These are phyloP conservation scores for Mythimna albipuncta DNA, from an alignment of 2,888 invertebrate genomes.

Conservation along the genomic window DNA sequence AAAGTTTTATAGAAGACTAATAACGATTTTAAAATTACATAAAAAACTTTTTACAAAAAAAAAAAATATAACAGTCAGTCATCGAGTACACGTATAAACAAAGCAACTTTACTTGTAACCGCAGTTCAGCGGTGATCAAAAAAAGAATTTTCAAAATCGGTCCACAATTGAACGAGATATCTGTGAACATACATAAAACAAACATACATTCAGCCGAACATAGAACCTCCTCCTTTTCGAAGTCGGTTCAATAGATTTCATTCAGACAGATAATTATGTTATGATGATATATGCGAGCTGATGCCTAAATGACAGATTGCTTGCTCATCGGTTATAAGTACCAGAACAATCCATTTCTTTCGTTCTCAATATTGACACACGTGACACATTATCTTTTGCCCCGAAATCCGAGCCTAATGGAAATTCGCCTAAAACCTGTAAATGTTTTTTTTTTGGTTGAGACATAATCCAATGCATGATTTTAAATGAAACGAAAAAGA, in stretches of 20 bases:
- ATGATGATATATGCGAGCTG: not conserved
- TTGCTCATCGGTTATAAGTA: slow-evolving; percentile 30
- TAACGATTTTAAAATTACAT: not conserved
- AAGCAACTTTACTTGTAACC: too few relatives aligned
- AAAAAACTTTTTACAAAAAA: too few relatives aligned
- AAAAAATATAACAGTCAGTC: too few relatives aligned
- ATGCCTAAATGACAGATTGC: slow-evolving; percentile 10
- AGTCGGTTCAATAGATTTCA: not conserved
- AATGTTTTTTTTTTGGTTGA: not conserved
- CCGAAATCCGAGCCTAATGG: slow-evolving; percentile 9
- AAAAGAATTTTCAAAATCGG: too few relatives aligned
- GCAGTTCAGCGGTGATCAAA: too few relatives aligned
- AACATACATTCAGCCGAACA: too few relatives aligned
- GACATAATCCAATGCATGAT: not conserved
- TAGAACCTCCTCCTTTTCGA: too few relatives aligned
- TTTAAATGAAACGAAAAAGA: not conserved
- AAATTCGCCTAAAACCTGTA: slow-evolving; percentile 6
- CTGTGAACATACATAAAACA: too few relatives aligned
- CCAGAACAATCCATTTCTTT: slow-evolving; percentile 32
- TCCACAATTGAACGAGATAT: too few relatives aligned
- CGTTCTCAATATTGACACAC: slow-evolving; percentile 20
- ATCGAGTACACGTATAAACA: too few relatives aligned
- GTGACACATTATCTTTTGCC: slow-evolving; percentile 16
- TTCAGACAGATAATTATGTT: not conserved
- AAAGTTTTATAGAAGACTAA: not conserved